Conservation (phyloP, 2,797 vertebrate genomes). For the Ibycter americanus region DNA sequence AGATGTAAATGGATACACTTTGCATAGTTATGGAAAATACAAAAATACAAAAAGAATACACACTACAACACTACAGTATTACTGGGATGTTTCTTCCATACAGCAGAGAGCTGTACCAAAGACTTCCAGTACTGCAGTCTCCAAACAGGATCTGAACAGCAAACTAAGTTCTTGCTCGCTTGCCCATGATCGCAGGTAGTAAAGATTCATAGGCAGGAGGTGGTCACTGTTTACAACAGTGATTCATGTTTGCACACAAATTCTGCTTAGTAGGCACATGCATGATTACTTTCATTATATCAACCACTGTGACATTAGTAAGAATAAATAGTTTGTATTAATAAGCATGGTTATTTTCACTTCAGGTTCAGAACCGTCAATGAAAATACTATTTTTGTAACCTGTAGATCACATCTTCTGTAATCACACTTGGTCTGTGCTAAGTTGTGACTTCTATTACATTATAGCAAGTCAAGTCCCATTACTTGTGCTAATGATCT, state of each 20-base stretch:
- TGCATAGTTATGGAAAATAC: neutral
- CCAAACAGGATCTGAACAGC: neutral
- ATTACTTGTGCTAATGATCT: neutral
- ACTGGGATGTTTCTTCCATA: neutral
- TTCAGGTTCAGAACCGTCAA: neutral
- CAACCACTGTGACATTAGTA: neutral
- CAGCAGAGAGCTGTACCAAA: neutral
- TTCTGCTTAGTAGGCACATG: neutral
- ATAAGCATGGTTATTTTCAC: neutral
- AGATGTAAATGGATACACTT: neutral
- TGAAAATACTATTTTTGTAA: neutral
- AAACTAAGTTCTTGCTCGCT: neutral
- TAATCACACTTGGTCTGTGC: accelerated
- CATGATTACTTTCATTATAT: neutral
- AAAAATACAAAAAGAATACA: neutral
- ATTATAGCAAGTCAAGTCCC: neutral
- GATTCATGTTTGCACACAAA: neutral
- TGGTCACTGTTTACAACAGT: neutral
- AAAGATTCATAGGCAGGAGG: neutral
- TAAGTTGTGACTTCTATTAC: neutral
- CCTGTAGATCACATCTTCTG: neutral
- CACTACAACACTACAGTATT: neutral
- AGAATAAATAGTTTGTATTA: neutral
- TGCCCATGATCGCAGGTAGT: neutral
- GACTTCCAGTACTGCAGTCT: neutral